Conservation (phyloP, 2,113 vertebrate genomes). For the Microtus pennsylvanicus region DNA sequence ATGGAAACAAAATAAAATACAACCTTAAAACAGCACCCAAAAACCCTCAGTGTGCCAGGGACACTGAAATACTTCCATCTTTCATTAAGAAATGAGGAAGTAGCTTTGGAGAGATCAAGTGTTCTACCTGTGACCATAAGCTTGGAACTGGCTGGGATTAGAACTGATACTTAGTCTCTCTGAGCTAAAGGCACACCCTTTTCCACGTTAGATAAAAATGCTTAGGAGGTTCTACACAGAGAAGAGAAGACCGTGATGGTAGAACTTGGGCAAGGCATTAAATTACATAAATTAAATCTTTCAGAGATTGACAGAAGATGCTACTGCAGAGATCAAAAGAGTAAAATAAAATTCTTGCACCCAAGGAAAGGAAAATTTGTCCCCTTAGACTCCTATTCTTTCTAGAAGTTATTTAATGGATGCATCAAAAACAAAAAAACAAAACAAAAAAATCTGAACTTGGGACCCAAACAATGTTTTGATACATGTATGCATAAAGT, state of each 20-base stretch:
- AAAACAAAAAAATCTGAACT: background rate
- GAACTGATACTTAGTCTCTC: background rate
- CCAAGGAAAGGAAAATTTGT: background rate
- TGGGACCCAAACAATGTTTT: background rate
- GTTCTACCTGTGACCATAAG: background rate
- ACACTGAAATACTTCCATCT: background rate
- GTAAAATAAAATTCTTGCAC: background rate
- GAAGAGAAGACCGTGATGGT: background rate
- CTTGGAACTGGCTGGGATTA: background rate
- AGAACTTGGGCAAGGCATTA: background rate
- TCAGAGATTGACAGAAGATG: background rate
- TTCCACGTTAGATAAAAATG: background rate
- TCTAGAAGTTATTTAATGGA: background rate
- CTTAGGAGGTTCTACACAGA: background rate
- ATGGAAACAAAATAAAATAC: conserved; percentile 1
- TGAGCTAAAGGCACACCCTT: background rate
- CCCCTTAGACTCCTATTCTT: background rate
- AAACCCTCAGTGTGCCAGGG: background rate
- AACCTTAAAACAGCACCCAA: background rate
- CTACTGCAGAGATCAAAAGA: background rate
- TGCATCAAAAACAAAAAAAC: background rate
- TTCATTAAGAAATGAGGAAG: background rate
- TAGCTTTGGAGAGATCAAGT: background rate
- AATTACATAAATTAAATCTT: background rate
- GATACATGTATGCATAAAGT: background rate